These are phyloP conservation scores for Mola mola DNA, from an alignment of 2,113 vertebrate species.

Conservation along the genomic window DNA sequence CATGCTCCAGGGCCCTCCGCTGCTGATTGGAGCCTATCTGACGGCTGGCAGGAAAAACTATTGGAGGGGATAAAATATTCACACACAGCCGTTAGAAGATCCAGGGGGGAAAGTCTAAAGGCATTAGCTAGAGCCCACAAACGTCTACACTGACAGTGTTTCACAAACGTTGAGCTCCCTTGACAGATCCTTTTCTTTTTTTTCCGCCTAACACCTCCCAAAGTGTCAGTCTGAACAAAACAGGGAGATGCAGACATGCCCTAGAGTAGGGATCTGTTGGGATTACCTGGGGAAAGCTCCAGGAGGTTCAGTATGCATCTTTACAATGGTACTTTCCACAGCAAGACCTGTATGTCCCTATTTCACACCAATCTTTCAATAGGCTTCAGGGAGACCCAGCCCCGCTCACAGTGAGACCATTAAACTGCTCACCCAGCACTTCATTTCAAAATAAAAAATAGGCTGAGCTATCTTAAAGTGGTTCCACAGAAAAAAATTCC, in stretches of 20 bases:
- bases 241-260: conserved; percentile 55
- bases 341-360: conserved; percentile 65
- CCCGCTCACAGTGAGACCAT: conserved; percentile 69
- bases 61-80: conserved; percentile 80
- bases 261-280: conserved; percentile 60
- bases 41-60: conserved; percentile 78
- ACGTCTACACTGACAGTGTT: conserved; percentile 74
- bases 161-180: conserved; percentile 74
- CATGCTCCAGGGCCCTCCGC: conserved; percentile 71
- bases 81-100: conserved; percentile 76
- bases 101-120: conserved; percentile 73
- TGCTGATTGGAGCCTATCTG: conserved; percentile 79
- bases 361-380: conserved; percentile 73
- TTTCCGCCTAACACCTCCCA: conserved; percentile 63
- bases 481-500: conserved; percentile 57
- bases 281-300: conserved; percentile 65
- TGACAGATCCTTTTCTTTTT: conserved; percentile 65
- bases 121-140: conserved; percentile 75
- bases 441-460: conserved; percentile 74
- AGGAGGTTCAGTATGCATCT: conserved; percentile 53
- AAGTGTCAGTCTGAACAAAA: conserved; percentile 67
- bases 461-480: conserved; percentile 72
- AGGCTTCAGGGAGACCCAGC: conserved; percentile 64
- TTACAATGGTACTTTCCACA: conserved; percentile 53
- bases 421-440: conserved; percentile 79